Evolutionary conservation across 2,888 invertebrate species (phyloP).

Genomic region (Chorisops tibialis): DNA sequence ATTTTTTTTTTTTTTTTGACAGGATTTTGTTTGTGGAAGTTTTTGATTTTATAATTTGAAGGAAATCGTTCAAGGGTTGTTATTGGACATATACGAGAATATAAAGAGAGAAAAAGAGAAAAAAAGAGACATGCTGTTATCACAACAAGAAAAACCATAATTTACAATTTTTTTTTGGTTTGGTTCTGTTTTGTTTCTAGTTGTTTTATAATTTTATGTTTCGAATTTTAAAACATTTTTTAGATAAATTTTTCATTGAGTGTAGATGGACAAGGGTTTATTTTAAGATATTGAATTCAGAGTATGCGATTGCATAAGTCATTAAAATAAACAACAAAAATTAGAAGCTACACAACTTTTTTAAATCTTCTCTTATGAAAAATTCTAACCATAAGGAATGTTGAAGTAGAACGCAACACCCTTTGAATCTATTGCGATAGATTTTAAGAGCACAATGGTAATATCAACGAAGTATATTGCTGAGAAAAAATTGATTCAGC

Average conservation of each 20-base stretch:
- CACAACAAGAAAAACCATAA: conserved; percentile 35
- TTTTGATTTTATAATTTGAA: not conserved
- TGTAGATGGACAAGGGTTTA: conserved; percentile 19
- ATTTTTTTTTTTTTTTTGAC: not conserved
- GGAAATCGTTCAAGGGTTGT: conserved; percentile 14
- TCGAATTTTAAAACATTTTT: not conserved
- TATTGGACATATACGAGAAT: conserved; percentile 18
- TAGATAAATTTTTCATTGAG: conserved; percentile 2
- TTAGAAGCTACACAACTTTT: no score
- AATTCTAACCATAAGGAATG: no score
- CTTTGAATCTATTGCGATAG: no score
- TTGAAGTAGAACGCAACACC: no score
- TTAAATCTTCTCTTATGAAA: no score
- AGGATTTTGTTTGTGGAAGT: conserved; percentile 24
- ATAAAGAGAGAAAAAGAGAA: conserved; percentile 35
- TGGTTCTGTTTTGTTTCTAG: not conserved
- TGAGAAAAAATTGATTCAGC: no score
- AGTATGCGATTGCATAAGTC: no score
- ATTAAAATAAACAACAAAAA: no score
- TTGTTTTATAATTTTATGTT: not conserved
- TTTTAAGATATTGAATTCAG: no score
- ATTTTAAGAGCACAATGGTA: no score
- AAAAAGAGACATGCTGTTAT: conserved; percentile 46
- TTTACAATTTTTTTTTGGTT: not conserved
- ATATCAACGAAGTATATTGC: no score